Base-by-base conservation (phyloP, 2,888 invertebrate genomes). In the Platypus cylindrus region DNA sequence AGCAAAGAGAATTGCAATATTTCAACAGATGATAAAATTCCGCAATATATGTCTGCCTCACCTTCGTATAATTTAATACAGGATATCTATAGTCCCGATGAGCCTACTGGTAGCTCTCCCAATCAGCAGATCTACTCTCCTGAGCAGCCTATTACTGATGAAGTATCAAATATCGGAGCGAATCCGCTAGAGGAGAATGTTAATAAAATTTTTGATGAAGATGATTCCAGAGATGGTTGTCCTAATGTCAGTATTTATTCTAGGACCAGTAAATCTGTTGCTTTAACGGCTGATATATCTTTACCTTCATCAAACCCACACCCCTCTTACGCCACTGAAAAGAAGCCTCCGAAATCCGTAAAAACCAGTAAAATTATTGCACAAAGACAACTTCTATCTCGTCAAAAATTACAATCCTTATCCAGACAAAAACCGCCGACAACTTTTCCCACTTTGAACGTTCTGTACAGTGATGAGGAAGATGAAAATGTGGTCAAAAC, bases 221-320 rank as follows among this genome's bases (percentile, higher is more conserved):
- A 73, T 34, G 65, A 64, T 38, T 64, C 65, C 1, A 67, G 70
- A 40, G 78, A 79, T 1, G 81, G 79, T 48, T 86, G 85, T 58
- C 86, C 86, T 3, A 86, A 86, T 59, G 84, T 84, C 58, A 80
- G 80, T 8, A 80, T 86, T 45, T 86, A 86, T 60, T 86, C 86
- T 0, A 77, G 79, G 5, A 75, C 81, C 48, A 83, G 83, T 40
- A 78, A 83, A 53, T 78, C 78, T 46, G 71, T 81, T 32, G 79
- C 79, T 1, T 68, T 73, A 46, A 68, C 65, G 30, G 65, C 65
- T 0, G 67, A 60, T 39, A 43, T 56, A 27, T 45, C 49, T 4
- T 27, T 53, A 12, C 25, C 32, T 8, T 13, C 35, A 16, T 12
- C 32, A 12, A 28, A 24, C 5, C 22, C 15, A 15, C n/a, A n/a